Conservation (phyloP, 2,888 invertebrate genomes). For the Lycophotia porphyrea region DNA sequence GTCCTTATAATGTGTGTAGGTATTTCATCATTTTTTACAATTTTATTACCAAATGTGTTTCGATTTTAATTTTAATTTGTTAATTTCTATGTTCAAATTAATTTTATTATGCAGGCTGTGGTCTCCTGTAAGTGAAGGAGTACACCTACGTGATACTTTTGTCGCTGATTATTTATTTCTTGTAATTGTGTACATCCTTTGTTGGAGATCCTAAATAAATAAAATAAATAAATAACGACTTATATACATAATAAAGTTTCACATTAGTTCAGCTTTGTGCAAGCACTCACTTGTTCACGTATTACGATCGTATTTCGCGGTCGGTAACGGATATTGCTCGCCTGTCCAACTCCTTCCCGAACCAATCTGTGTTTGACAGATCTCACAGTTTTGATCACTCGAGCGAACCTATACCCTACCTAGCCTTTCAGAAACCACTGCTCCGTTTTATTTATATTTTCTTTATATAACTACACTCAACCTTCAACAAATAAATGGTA, state of each 20-base stretch:
- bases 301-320: conserved; percentile 71
- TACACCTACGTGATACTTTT: too few relatives aligned
- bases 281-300: conserved; percentile 58
- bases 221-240: too few relatives aligned
- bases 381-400: conserved; percentile 81
- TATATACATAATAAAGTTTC: conserved; percentile 38
- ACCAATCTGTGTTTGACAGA: conserved; percentile 84
- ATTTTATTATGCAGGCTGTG: too few relatives aligned
- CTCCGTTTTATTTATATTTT: conserved; percentile 72
- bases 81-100: too few relatives aligned
- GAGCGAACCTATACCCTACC: conserved; percentile 72
- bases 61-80: too few relatives aligned
- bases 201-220: too few relatives aligned
- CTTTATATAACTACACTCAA: conserved; percentile 53
- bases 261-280: conserved; percentile 51
- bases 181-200: too few relatives aligned
- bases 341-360: conserved; percentile 77
- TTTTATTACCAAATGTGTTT: too few relatives aligned
- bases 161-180: too few relatives aligned
- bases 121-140: too few relatives aligned
- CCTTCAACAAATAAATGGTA: conserved; percentile 47
- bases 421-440: conserved; percentile 70
- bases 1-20: neutral
- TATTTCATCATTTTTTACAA: neutral
- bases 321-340: conserved; percentile 76